phyloP scores from a whole-genome alignment of 2,113 vertebrate genomes.

The Pedionomus torquatus region DNA sequence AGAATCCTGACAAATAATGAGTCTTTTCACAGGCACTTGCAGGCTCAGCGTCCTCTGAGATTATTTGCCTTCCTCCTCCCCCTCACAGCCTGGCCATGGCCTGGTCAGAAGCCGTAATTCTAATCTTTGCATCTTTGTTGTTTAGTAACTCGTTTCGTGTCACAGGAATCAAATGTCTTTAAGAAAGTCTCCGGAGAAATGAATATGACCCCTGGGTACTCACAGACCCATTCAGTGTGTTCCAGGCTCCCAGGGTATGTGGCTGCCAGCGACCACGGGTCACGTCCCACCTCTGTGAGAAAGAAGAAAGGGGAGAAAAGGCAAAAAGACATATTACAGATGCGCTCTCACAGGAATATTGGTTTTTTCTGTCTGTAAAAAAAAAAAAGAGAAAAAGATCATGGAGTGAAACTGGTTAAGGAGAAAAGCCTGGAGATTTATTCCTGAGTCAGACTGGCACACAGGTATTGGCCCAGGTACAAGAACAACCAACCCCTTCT shows the following conservation, averaged over 20 bases:
- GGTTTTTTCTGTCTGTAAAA: neutral
- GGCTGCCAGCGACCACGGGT: neutral
- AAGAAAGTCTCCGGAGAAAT: slow-evolving; percentile 7
- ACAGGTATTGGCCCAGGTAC: neutral
- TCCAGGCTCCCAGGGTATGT: neutral
- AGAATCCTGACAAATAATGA: neutral
- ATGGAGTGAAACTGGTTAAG: neutral
- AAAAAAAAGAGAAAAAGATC: neutral
- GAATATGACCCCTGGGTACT: neutral
- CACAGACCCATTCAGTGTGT: neutral
- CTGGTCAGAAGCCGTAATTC: neutral
- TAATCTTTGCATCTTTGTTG: slow-evolving; percentile 50
- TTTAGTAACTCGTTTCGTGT: slow-evolving; percentile 56
- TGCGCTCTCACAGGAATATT: neutral
- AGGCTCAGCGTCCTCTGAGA: neutral
- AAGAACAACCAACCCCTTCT: neutral
- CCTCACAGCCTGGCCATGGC: accelerated
- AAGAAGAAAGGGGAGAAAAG: neutral
- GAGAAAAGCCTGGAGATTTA: neutral
- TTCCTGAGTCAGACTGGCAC: neutral
- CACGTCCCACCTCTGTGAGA: accelerated
- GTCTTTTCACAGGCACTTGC: neutral
- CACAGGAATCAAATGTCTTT: neutral
- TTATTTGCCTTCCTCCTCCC: neutral
- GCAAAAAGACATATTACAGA: neutral